Evolutionary conservation across 2,113 vertebrate genomes (phyloP).

Genomic region (Thalassoma bifasciatum): DNA sequence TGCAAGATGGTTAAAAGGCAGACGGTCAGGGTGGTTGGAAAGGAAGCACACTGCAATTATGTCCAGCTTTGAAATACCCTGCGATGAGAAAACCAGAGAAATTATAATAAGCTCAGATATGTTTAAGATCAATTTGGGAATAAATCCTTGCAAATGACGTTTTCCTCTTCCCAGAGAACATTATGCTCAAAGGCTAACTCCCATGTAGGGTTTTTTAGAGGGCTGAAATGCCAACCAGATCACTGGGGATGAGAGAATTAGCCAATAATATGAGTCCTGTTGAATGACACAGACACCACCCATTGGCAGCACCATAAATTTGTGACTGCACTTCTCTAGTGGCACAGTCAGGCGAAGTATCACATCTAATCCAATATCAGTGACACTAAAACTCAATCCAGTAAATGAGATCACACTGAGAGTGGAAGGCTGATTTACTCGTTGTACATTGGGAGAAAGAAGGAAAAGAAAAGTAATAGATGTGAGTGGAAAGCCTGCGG

Average conservation of each 20-base stretch:
- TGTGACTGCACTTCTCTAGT: constrained; percentile 45
- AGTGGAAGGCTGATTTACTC: constrained; percentile 46
- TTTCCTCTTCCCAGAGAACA: constrained; percentile 64
- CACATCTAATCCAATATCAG: constrained; percentile 70
- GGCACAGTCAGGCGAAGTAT: constrained; percentile 53
- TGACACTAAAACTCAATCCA: constrained; percentile 62
- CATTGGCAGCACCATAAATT: constrained; percentile 66
- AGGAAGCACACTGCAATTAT: constrained; percentile 72
- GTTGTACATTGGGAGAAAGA: constrained; percentile 30
- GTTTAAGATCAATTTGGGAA: constrained; percentile 78
- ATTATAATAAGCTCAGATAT: constrained; percentile 74
- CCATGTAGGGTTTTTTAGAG: constrained; percentile 47
- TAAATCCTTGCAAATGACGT: constrained; percentile 64
- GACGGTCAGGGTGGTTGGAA: constrained; percentile 60
- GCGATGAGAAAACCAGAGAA: constrained; percentile 39
- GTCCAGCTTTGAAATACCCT: constrained; percentile 59
- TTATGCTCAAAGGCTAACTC: constrained; percentile 66
- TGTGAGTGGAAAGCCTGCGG: constrained; percentile 32
- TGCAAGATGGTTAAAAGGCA: constrained; percentile 73
- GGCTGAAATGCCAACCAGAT: constrained; percentile 67
- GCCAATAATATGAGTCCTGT: constrained; percentile 66
- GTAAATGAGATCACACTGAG: constrained; percentile 66
- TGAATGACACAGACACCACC: constrained; percentile 73
- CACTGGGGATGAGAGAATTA: constrained; percentile 66
- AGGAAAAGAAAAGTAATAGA: constrained; percentile 17